These are phyloP conservation scores for Watsonalla binaria DNA, from an alignment of 2,888 invertebrate species.

Conservation along the genomic window DNA sequence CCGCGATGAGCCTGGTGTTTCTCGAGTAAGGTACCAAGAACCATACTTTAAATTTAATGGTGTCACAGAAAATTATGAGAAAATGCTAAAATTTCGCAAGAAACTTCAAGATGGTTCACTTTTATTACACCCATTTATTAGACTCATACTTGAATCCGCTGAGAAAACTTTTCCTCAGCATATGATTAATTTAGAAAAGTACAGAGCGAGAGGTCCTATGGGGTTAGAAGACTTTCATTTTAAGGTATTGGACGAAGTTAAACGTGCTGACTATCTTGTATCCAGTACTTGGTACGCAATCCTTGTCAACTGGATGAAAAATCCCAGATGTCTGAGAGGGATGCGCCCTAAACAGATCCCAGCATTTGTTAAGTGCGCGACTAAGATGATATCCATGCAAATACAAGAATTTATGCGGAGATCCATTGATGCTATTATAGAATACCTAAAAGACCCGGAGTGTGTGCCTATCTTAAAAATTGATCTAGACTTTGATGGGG, in stretches of 20 bases:
- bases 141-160: conserved; percentile 76
- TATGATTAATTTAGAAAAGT: conserved; percentile 75
- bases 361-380: conserved; percentile 61
- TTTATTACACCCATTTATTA: conserved; percentile 81
- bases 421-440: conserved; percentile 81
- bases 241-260: conserved; percentile 58
- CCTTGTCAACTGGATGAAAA: conserved; percentile 68
- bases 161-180: conserved; percentile 70
- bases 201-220: conserved; percentile 60
- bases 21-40: conserved; percentile 65
- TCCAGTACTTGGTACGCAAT: conserved; percentile 67
- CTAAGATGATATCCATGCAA: conserved; percentile 74
- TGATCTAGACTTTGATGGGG: conserved; percentile 72
- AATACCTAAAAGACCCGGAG: conserved; percentile 70
- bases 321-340: conserved; percentile 63
- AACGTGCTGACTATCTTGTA: conserved; percentile 61
- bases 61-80: conserved; percentile 77
- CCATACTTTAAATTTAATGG: conserved; percentile 80
- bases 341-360: conserved; percentile 57
- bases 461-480: conserved; percentile 81
- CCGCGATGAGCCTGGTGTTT: conserved; percentile 76
- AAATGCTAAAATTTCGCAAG: conserved; percentile 77
- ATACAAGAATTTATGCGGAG: conserved; percentile 83
- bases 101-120: conserved; percentile 78
- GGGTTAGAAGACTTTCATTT: conserved; percentile 49